Conservation (phyloP, 2,888 invertebrate species). For the Syrista parreyssii region DNA sequence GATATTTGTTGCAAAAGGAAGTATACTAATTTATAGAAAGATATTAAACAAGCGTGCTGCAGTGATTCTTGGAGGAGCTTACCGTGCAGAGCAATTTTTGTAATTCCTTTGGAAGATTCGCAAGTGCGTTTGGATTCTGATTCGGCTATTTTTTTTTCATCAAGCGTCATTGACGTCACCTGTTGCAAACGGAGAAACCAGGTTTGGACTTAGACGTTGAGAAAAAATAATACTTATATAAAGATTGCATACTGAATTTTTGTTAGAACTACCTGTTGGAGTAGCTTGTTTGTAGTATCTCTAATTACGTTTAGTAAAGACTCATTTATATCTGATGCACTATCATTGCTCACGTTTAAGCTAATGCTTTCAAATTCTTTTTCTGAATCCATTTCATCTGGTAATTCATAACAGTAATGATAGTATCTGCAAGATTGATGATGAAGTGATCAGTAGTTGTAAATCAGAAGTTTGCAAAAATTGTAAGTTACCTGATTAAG, state of each 20-base stretch:
- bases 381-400: constrained; percentile 63
- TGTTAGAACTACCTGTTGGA: constrained; percentile 50
- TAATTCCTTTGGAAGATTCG: constrained; percentile 22
- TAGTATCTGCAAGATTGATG: constrained; percentile 70
- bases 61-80: constrained; percentile 11
- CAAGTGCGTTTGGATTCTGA: constrained; percentile 19
- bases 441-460: constrained; percentile 2
- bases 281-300: constrained; percentile 50
- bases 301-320: constrained; percentile 41
- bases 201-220: not conserved
- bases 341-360: constrained; percentile 24
- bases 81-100: constrained; percentile 33
- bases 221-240: not conserved
- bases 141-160: constrained; percentile 48
- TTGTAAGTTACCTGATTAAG: constrained; percentile 71
- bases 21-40: not conserved
- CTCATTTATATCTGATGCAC: constrained; percentile 24
- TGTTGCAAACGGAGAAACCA: constrained; percentile 28
- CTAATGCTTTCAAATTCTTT: constrained; percentile 23
- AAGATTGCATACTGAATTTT: not conserved
- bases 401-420: constrained; percentile 75
- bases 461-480: constrained; percentile 9
- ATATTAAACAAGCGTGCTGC: not conserved
- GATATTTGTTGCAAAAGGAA: not conserved
- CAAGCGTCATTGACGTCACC: constrained; percentile 58